Base-by-base conservation (phyloP, 2,113 vertebrate genomes). In the Eublepharis macularius region DNA sequence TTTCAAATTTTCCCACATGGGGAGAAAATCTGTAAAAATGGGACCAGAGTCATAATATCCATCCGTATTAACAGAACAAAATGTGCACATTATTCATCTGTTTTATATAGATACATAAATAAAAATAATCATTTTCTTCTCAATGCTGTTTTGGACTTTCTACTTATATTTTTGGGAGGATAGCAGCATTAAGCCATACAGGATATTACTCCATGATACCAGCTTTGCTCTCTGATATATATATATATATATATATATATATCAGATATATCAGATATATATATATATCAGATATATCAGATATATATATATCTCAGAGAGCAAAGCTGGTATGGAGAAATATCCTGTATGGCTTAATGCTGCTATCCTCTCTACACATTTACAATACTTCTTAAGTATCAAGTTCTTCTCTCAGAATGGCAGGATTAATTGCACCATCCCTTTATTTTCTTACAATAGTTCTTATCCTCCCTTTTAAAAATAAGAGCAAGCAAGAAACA, bases 381-480 rank as follows among this genome's bases (percentile, higher is more conserved):
- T 60, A 39, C 57, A 74, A 45, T 57, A 77, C 24, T 80, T 76
- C 32, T 75, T 7, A 45, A 43, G 79, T 24, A 65, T 76, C 32
- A 77, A 70, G 34, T 11, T 36, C 51, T 81, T 51, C 32, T n/a
- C 0, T 29, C 19, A 76, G 0, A 87, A 10, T 49, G 72, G 60
- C 34, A 80, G 54, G 32, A 76, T 63, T 1, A 2, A 2, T 45
- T 16, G 1, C 13, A 70, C 29, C 34, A 34, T 49, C 66, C 4
- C 89, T 88, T 80, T 32, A 73, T 70, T 88, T 13, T 3, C 4
- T 12, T 83, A 41, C 36, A 70, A 74, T 34, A 90, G 9, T 68
- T 78, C 11, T 1, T 32, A 76, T 57, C 13, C 10, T 87, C 84
- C 45, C 69, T 57, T 63, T 88, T 1, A 86, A 92, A 88, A 57